These are phyloP conservation scores for Callorhinus ursinus DNA, from an alignment of 2,113 vertebrate species.

Conservation along the genomic window DNA sequence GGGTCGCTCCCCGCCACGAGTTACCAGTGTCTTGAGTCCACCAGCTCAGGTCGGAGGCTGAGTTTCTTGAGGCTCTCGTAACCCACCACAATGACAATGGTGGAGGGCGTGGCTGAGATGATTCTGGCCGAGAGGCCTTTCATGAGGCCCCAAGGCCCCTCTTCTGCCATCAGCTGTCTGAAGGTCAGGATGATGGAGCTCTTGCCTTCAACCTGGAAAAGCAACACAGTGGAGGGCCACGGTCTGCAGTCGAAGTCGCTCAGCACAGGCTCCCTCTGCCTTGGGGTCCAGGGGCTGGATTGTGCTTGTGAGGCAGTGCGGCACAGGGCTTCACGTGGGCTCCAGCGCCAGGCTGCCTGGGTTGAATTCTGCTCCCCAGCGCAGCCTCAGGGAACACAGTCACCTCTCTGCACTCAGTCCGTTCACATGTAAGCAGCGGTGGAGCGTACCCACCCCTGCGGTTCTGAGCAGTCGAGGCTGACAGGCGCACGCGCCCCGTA, in stretches of 20 bases:
- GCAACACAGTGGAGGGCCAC: neutral
- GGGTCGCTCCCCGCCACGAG: neutral
- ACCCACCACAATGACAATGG: slow-evolving; percentile 96
- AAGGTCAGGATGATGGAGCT: slow-evolving; percentile 94
- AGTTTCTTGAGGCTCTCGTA: slow-evolving; percentile 98
- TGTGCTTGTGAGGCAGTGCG: neutral
- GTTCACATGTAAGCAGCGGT: neutral
- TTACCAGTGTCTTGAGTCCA: slow-evolving; percentile 95
- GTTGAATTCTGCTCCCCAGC: neutral
- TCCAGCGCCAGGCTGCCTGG: neutral
- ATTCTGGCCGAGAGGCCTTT: slow-evolving; percentile 97
- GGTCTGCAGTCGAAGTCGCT: neutral
- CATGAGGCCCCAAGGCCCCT: slow-evolving; percentile 93
- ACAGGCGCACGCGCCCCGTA: neutral
- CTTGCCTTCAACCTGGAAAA: slow-evolving; percentile 94
- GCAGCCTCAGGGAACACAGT: neutral
- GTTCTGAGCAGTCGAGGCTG: neutral
- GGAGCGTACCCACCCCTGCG: neutral
- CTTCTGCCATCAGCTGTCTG: slow-evolving; percentile 94
- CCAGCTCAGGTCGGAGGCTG: slow-evolving; percentile 94
- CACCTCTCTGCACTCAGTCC: neutral
- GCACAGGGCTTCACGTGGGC: neutral
- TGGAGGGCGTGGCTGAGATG: slow-evolving; percentile 94
- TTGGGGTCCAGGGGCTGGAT: neutral
- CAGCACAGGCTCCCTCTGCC: neutral